phyloP scores from a whole-genome alignment of 2,797 vertebrate species.

The Melopsittacus undulatus region DNA sequence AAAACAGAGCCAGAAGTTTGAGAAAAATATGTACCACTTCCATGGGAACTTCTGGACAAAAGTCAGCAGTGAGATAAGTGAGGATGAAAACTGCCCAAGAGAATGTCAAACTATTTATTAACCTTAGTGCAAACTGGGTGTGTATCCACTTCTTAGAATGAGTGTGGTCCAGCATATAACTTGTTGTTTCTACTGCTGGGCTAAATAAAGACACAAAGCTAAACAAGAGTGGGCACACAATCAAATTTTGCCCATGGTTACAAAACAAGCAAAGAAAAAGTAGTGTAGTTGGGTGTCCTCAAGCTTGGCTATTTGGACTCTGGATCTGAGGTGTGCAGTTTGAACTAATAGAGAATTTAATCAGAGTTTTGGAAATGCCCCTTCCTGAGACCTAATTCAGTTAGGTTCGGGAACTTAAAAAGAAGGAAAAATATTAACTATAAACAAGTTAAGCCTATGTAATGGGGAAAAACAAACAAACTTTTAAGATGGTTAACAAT shows the following conservation, averaged over 20 bases:
- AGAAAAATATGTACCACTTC: background rate
- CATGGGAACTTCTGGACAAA: background rate
- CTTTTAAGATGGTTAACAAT: background rate
- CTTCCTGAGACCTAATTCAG: background rate
- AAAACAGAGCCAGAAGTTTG: slow-evolving; percentile 15
- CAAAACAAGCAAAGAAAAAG: background rate
- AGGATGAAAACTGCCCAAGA: background rate
- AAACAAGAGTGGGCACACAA: background rate
- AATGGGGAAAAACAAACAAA: background rate
- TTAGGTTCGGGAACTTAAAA: no score
- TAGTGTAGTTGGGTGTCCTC: background rate
- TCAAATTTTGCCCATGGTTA: background rate
- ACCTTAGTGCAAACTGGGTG: background rate
- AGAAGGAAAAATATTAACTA: background rate
- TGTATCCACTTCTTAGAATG: background rate
- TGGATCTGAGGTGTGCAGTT: background rate
- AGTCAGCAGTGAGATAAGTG: slow-evolving; percentile 15
- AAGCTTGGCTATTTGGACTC: background rate
- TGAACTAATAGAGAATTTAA: background rate
- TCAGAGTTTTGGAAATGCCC: background rate
- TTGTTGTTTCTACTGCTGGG: background rate
- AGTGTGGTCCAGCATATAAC: background rate
- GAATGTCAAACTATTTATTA: background rate
- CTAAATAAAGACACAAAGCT: slow-evolving; percentile 9
- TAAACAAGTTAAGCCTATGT: background rate